Percentiles rank a stretch among this genome's conserved stretches.
phyloP scores from a whole-genome alignment of 2,797 vertebrate species.

The Parauchenoglanis punctatus region DNA sequence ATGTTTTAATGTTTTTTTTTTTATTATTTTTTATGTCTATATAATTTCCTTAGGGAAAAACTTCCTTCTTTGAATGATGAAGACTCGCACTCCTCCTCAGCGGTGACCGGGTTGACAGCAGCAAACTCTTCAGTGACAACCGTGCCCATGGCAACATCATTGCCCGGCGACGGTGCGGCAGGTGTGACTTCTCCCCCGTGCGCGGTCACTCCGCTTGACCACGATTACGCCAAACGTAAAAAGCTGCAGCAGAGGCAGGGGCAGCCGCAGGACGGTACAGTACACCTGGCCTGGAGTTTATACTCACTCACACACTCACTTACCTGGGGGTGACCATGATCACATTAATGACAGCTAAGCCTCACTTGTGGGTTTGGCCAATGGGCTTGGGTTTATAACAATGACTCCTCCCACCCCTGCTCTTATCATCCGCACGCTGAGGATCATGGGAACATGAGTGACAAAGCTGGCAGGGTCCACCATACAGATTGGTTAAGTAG shows the following conservation, averaged over 20 bases:
- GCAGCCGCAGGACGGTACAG: constrained; percentile 89
- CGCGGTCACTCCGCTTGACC: constrained; percentile 98
- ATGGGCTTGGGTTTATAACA: constrained; percentile 50
- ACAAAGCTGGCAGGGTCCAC: constrained; percentile 72
- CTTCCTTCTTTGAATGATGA: constrained; percentile 84
- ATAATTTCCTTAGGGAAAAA: constrained; percentile 82
- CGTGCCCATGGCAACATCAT: neutral
- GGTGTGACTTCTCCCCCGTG: constrained; percentile 99
- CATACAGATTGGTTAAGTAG: constrained; percentile 5
- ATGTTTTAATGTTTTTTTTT: neutral
- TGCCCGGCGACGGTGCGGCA: constrained; percentile 81
- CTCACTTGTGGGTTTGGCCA: constrained; percentile 20
- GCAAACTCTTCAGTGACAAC: neutral
- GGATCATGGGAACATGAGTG: constrained; percentile 91
- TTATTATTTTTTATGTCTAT: neutral
- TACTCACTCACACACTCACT: constrained; percentile 47
- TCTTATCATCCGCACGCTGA: constrained; percentile 69
- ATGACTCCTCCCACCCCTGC: constrained; percentile 51
- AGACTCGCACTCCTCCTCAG: constrained; percentile 90
- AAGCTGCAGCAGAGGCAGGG: constrained; percentile 87
- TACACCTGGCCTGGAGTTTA: constrained; percentile 89
- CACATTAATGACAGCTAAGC: constrained; percentile 34
- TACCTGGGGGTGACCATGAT: constrained; percentile 42
- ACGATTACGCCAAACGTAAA: constrained; percentile 99
- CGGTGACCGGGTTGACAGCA: constrained; percentile 67